A percentile compares a stretch with the other conserved stretches of the same genome.
Conservation (phyloP, 1,140 invertebrate species). For the Bursaphelenchus mucronatus region DNA sequence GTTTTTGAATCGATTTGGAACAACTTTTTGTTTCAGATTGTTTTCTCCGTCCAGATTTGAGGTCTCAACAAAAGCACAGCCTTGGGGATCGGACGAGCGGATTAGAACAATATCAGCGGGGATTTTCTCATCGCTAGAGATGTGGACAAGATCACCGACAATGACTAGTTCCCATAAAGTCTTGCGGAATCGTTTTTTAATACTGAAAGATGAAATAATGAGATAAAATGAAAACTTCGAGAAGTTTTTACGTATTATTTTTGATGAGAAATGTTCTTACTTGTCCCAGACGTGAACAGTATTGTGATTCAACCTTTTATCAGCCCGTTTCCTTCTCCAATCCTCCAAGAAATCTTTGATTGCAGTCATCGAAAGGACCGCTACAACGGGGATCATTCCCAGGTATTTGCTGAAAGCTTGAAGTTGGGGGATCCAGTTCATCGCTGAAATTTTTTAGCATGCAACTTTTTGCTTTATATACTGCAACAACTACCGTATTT, state of each 20-base stretch:
- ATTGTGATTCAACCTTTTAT: slow-evolving; percentile 86
- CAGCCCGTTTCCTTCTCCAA: slow-evolving; percentile 77
- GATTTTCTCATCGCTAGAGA: slow-evolving; percentile 91
- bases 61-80: slow-evolving; percentile 64
- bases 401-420: slow-evolving; percentile 94
- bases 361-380: slow-evolving; percentile 91
- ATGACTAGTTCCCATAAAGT: slow-evolving; percentile 79
- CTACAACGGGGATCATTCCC: slow-evolving; percentile 85
- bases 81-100: slow-evolving; percentile 66
- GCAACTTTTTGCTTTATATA: slow-evolving; percentile 24
- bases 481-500: slow-evolving; percentile 19
- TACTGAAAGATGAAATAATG: slow-evolving; percentile 27
- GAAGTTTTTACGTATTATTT: not conserved
- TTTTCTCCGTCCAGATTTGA: slow-evolving; percentile 65
- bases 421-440: slow-evolving; percentile 84
- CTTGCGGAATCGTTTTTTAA: slow-evolving; percentile 71
- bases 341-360: slow-evolving; percentile 96
- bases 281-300: slow-evolving; percentile 82
- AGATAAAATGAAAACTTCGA: not conserved
- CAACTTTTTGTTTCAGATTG: slow-evolving; percentile 66
- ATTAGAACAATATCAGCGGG: slow-evolving; percentile 89
- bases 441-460: slow-evolving; percentile 18
- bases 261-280: slow-evolving; percentile 66
- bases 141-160: slow-evolving; percentile 89
- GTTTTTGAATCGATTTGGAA: slow-evolving; percentile 70